A percentile compares a stretch with the other conserved stretches of the same genome.
Conservation (phyloP, 2,888 invertebrate genomes). For the Drosophila vallismaia region DNA sequence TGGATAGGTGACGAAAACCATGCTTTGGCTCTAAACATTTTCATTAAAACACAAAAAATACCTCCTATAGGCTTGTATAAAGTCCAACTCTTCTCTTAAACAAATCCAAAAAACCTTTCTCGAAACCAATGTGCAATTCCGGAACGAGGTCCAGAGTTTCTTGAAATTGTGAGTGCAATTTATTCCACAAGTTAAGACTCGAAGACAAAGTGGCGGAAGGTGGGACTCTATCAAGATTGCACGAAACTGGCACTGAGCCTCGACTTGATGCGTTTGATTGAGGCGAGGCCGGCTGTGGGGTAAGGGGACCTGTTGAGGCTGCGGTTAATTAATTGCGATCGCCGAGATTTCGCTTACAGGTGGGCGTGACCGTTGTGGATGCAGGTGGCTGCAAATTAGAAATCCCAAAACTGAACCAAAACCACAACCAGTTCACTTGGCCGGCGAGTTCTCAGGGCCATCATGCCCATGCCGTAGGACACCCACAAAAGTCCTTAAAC, state of each 20-base stretch:
- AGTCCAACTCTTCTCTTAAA: too few species aligned
- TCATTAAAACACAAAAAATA: too few species aligned
- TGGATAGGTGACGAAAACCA: too few species aligned
- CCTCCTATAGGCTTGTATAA: too few species aligned
- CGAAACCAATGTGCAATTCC: background rate
- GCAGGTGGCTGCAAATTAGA: constrained; percentile 34
- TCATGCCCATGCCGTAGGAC: constrained; percentile 6
- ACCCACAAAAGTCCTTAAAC: constrained; percentile 9
- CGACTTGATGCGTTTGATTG: constrained; percentile 58
- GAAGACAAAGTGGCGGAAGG: constrained; percentile 9
- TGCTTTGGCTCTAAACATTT: too few species aligned
- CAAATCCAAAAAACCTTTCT: background rate
- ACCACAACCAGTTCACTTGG: background rate
- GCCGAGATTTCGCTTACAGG: constrained; percentile 17
- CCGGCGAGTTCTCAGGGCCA: background rate
- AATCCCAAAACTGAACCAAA: constrained; percentile 7
- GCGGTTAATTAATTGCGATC: constrained; percentile 42
- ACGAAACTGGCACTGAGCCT: constrained; percentile 4
- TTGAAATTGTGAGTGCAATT: constrained; percentile 1
- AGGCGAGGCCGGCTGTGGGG: constrained; percentile 12
- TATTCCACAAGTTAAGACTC: background rate
- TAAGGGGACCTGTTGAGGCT: constrained; percentile 30
- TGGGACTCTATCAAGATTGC: constrained; percentile 12
- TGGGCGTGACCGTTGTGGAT: constrained; percentile 32
- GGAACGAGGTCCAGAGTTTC: background rate